Conservation (phyloP, 2,888 invertebrate genomes). For the Girardia tigrina region DNA sequence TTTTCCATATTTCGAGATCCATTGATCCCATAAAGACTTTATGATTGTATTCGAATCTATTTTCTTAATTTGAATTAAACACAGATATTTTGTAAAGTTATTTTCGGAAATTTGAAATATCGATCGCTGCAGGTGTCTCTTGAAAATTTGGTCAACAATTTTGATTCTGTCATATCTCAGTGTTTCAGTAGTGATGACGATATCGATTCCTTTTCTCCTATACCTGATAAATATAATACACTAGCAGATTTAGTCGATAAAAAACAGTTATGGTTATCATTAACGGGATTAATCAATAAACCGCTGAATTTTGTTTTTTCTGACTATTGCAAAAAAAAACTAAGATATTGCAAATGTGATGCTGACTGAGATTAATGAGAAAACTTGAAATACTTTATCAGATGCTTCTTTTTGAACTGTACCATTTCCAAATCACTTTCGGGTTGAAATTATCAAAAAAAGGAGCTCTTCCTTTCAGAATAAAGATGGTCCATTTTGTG, state of each 20-base stretch:
- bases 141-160: slow-evolving; percentile 93
- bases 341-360: background rate
- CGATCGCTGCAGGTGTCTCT: slow-evolving; percentile 74
- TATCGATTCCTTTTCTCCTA: slow-evolving; percentile 37
- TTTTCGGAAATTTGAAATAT: background rate
- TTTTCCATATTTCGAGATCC: no score
- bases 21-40: no score
- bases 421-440: background rate
- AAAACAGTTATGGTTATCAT: background rate
- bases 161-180: slow-evolving; percentile 94
- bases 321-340: no score
- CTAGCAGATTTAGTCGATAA: slow-evolving; percentile 7
- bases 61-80: no score
- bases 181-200: slow-evolving; percentile 99
- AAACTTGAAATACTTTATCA: background rate
- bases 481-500: background rate
- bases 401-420: background rate
- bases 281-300: no score
- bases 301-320: no score
- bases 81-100: background rate
- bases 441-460: background rate
- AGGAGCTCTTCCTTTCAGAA: background rate
- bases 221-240: background rate
- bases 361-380: background rate
- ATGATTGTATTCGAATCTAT: no score